Base-by-base conservation (phyloP, 2,888 invertebrate genomes). In the Drosophila birchii region DNA sequence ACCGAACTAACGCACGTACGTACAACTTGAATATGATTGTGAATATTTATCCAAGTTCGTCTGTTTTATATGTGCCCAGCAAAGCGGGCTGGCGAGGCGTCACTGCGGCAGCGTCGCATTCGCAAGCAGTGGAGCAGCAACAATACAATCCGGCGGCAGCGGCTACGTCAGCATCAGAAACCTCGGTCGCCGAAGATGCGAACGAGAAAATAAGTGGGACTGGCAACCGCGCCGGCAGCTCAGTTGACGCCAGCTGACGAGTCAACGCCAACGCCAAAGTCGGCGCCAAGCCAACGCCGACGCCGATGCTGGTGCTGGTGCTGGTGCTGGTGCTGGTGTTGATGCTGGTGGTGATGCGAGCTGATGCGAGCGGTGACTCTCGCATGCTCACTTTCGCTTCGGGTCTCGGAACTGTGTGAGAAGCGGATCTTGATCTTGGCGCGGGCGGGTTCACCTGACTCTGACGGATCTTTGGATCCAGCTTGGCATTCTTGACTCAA, bases 21-120 rank as follows among this genome's bases (percentile, higher is more conserved):
- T 61, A 77, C 78, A 70, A 82, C 86, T 88, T 84, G 78, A 76
- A 84, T 86, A 86, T 88, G 85, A 84, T 86, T 86, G 88, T 87
- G 85, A 85, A 82, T 81, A 89, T 82, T 87, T 88, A 75, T 77
- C 75, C 71, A 81, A 80, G 88, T 78, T 85, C 81, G 75, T 58
- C 79, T 80, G 81, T 86, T 86, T 86, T 86, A 86, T 86, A 86
- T 81, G 88, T 78, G 79, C 81, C 76, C 76, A 81, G 81, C 78
- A 76, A 75, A 72, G 78, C 73, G 49, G 71, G 75, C 47, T 57
- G 47, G 20, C 63, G 75, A 26, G 34, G 51, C 55, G 58, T 54
- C 56, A 75, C 73, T 55, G 74, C 71, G 36, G 55, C 70, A 43
- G 49, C 63, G 39, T 45, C 39, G 43, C 39, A 51, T 36, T 44